Percentiles rank a stretch among this genome's conserved stretches.
phyloP scores from a whole-genome alignment of 2,113 vertebrate genomes.

The Rynchops niger region DNA sequence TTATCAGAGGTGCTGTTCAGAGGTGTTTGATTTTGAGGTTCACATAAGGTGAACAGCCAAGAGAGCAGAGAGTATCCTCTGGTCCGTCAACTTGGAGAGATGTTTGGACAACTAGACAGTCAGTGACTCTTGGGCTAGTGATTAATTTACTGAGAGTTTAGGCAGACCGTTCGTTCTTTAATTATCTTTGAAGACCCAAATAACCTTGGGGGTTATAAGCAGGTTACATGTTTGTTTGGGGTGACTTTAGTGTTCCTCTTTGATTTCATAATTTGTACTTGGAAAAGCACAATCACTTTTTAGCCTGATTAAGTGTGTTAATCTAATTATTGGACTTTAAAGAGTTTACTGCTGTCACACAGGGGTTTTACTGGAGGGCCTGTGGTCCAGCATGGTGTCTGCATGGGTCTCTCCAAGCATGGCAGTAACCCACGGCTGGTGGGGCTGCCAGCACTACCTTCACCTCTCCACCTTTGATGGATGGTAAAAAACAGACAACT shows the following conservation, averaged over 20 bases:
- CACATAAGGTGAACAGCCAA: background rate
- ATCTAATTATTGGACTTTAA: conserved; percentile 51
- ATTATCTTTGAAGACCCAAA: background rate
- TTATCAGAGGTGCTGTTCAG: background rate
- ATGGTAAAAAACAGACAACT: background rate
- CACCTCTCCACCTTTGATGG: background rate
- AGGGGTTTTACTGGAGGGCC: conserved; percentile 13
- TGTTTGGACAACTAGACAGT: background rate
- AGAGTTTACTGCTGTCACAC: conserved; percentile 16
- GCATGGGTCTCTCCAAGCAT: background rate
- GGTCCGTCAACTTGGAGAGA: background rate
- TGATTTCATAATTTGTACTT: background rate
- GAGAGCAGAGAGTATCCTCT: background rate
- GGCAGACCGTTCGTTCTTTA: background rate
- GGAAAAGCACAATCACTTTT: background rate
- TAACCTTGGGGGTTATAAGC: background rate
- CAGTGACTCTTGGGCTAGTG: background rate
- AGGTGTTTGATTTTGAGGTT: conserved; percentile 5
- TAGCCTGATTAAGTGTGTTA: conserved; percentile 6
- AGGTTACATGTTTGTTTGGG: background rate
- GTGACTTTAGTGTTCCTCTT: background rate
- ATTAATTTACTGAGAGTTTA: background rate
- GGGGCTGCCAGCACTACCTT: background rate
- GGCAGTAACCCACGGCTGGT: background rate
- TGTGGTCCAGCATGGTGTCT: background rate